Evolutionary conservation across 1,140 invertebrate genomes (phyloP).

Genomic region (Scaptomyza pallida): DNA sequence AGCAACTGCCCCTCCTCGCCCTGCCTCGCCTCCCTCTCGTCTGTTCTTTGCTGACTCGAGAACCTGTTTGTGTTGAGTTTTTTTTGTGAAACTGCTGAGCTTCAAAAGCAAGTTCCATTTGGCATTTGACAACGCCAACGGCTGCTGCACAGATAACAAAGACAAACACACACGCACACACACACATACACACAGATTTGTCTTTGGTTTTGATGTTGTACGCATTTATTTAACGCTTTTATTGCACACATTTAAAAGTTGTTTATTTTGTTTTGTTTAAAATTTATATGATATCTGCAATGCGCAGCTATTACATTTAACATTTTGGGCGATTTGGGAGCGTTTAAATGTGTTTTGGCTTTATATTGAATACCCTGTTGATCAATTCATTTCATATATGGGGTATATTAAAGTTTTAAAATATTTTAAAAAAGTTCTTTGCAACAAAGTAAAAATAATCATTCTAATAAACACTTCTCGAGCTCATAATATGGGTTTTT

Average conservation of each 20-base stretch:
- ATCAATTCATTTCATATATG: too few species aligned
- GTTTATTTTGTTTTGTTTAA: not conserved
- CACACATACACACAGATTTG: constrained; percentile 4
- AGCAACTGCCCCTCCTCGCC: not conserved
- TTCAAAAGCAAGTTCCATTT: constrained; percentile 23
- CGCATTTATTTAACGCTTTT: constrained; percentile 58
- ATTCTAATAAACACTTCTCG: too few species aligned
- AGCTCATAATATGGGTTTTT: too few species aligned
- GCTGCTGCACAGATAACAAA: constrained; percentile 54
- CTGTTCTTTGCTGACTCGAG: too few species aligned
- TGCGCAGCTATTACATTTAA: constrained; percentile 52
- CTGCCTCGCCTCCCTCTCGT: not conserved
- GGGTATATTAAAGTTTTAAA: too few species aligned
- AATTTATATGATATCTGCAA: constrained; percentile 39
- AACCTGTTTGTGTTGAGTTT: too few species aligned
- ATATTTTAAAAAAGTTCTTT: too few species aligned
- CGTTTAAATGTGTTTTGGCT: not conserved
- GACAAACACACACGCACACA: not conserved
- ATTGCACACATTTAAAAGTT: not conserved
- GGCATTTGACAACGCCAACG: not conserved
- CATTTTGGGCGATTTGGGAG: constrained; percentile 52
- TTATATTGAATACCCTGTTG: constrained; percentile 11
- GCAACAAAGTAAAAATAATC: too few species aligned
- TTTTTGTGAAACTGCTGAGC: constrained; percentile 10
- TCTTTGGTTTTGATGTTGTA: constrained; percentile 59